A percentile compares a stretch with the other conserved stretches of the same genome.
Conservation (phyloP, 2,888 invertebrate genomes). For the Stenodema calcarata region DNA sequence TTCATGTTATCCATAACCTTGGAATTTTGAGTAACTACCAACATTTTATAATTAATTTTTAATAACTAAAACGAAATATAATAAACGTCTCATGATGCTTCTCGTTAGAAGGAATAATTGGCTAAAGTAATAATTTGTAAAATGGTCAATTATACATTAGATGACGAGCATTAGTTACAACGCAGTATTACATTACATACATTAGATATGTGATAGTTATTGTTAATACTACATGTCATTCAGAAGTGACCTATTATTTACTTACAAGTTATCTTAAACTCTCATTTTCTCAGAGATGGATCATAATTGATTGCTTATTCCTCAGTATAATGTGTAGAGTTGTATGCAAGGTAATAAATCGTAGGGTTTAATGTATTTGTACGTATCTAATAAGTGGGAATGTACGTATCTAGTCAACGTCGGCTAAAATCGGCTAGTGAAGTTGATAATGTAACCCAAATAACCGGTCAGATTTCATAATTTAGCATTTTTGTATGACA, state of each 20-base stretch:
- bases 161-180: conserved; percentile 32
- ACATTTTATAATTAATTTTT: neutral
- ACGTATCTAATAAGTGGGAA: neutral
- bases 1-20: neutral
- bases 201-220: conserved; percentile 36
- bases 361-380: neutral
- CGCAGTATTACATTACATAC: conserved; percentile 49
- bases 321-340: neutral
- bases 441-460: neutral
- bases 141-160: conserved; percentile 52
- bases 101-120: conserved; percentile 45
- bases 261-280: neutral
- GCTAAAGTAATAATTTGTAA: conserved; percentile 49
- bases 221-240: neutral
- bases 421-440: neutral
- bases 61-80: neutral
- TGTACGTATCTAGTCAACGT: no score
- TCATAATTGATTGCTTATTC: neutral
- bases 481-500: conserved; percentile 5
- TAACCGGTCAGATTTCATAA: neutral
- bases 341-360: neutral
- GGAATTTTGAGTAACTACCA: neutral
- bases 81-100: conserved; percentile 37
- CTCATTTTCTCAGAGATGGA: neutral
- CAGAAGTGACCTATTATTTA: neutral